Percentiles rank a stretch among this genome's conserved stretches.
Conservation (phyloP, 2,797 vertebrate species). For the Melanotaenia trifasciata region DNA sequence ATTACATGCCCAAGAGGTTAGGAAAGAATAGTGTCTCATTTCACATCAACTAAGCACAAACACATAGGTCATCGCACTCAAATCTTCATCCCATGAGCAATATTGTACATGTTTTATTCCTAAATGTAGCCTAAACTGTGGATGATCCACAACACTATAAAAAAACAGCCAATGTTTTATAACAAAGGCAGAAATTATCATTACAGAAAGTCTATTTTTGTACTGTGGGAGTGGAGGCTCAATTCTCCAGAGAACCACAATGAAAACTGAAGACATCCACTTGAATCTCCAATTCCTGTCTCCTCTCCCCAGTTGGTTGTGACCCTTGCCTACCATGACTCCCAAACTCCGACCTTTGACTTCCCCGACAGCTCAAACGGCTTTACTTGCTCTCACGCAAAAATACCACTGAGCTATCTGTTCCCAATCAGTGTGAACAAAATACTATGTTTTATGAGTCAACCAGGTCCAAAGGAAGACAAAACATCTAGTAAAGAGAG, state of each 20-base stretch:
- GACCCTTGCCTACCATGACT: slow-evolving; percentile 63
- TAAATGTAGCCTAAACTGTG: slow-evolving; percentile 16
- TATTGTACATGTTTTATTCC: background rate
- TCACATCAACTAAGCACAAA: slow-evolving; percentile 20
- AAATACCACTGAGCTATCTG: slow-evolving; percentile 56
- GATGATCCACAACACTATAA: slow-evolving; percentile 16
- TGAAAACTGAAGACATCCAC: slow-evolving; percentile 63
- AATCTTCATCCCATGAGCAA: slow-evolving; percentile 1
- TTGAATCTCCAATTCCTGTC: slow-evolving; percentile 46
- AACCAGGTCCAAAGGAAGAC: slow-evolving; percentile 59
- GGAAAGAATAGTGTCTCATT: slow-evolving; percentile 47
- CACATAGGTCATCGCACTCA: background rate
- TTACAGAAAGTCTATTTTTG: slow-evolving; percentile 37
- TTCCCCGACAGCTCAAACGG: slow-evolving; percentile 46
- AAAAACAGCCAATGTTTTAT: slow-evolving; percentile 20
- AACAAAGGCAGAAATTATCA: slow-evolving; percentile 16
- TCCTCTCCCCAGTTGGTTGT: slow-evolving; percentile 32
- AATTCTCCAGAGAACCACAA: slow-evolving; percentile 29
- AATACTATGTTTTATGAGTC: slow-evolving; percentile 64
- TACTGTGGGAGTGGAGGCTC: slow-evolving; percentile 2
- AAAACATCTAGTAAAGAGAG: slow-evolving; percentile 69
- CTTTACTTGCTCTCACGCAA: slow-evolving; percentile 49
- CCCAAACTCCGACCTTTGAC: slow-evolving; percentile 71
- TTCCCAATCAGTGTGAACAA: slow-evolving; percentile 63
- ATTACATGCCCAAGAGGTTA: slow-evolving; percentile 57